Conservation (phyloP, 1,140 invertebrate genomes). For the Parapsyche elsis region DNA sequence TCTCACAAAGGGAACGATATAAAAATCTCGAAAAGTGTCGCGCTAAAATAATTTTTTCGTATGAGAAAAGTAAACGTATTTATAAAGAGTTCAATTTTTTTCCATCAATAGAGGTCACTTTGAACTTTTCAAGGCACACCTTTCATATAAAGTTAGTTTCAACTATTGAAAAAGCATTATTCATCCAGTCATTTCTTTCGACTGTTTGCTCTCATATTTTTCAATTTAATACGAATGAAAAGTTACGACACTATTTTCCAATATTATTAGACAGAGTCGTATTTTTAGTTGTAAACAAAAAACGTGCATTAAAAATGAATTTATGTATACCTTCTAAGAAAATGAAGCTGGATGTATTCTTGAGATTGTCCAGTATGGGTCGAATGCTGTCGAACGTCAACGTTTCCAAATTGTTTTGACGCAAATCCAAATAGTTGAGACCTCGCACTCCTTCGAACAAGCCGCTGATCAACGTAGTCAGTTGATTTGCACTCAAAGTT, state of each 20-base stretch:
- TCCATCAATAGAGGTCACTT: neutral
- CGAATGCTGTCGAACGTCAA: slow-evolving; percentile 77
- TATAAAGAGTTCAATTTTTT: slow-evolving; percentile 14
- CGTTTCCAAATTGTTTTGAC: slow-evolving; percentile 78
- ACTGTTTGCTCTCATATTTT: neutral
- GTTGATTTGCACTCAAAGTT: slow-evolving; percentile 77
- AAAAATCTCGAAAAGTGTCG: no score
- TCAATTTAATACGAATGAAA: neutral
- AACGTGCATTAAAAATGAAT: no score
- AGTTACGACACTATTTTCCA: neutral
- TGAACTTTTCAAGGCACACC: slow-evolving; percentile 4
- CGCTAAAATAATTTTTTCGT: no score
- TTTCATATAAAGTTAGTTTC: neutral
- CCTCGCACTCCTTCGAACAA: slow-evolving; percentile 74
- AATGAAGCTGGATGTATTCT: slow-evolving; percentile 76
- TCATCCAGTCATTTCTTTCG: neutral
- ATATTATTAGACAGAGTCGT: neutral
- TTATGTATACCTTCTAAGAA: slow-evolving; percentile 75
- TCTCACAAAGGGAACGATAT: no score
- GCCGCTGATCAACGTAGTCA: slow-evolving; percentile 72
- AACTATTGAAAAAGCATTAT: slow-evolving; percentile 18
- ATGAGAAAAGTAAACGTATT: no score
- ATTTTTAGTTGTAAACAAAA: no score
- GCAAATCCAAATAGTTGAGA: slow-evolving; percentile 77
- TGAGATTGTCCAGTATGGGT: slow-evolving; percentile 80